Percentiles rank a stretch among this genome's conserved stretches.
phyloP scores from a whole-genome alignment of 1,140 invertebrate species.

The Agrilus planipennis region DNA sequence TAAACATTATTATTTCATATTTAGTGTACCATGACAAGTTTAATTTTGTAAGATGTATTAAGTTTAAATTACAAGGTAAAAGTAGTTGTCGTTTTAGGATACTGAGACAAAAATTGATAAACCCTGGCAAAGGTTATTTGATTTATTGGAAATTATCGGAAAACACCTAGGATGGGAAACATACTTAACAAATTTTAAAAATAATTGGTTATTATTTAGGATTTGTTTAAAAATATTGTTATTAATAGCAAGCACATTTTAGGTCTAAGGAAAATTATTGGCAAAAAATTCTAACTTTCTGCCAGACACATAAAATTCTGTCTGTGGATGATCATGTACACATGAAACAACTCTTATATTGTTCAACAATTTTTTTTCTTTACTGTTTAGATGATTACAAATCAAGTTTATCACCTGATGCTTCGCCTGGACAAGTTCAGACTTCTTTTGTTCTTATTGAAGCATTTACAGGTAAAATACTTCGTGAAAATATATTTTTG shows the following conservation, averaged over 20 bases:
- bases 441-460: slow-evolving; percentile 33
- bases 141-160: slow-evolving; percentile 60
- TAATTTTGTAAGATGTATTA: too few relatives aligned
- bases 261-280: slow-evolving; percentile 55
- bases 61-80: too few relatives aligned
- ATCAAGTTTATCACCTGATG: slow-evolving; percentile 32
- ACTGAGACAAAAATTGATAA: slow-evolving; percentile 53
- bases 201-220: slow-evolving; percentile 25
- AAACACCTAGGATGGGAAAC: slow-evolving; percentile 69
- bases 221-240: neutral
- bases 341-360: slow-evolving; percentile 50
- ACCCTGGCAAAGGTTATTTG: slow-evolving; percentile 70
- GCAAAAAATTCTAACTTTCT: slow-evolving; percentile 45
- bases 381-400: slow-evolving; percentile 59
- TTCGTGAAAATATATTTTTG: too few relatives aligned
- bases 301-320: slow-evolving; percentile 25
- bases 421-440: slow-evolving; percentile 22
- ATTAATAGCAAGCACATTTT: slow-evolving; percentile 14
- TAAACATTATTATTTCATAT: too few relatives aligned
- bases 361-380: slow-evolving; percentile 53
- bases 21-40: too few relatives aligned
- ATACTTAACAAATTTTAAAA: slow-evolving; percentile 37
- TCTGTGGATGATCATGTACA: slow-evolving; percentile 38
- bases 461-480: slow-evolving; percentile 34
- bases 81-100: slow-evolving; percentile 42